Base-by-base conservation (phyloP, 1,140 invertebrate genomes). In the Diorhabda elongata region DNA sequence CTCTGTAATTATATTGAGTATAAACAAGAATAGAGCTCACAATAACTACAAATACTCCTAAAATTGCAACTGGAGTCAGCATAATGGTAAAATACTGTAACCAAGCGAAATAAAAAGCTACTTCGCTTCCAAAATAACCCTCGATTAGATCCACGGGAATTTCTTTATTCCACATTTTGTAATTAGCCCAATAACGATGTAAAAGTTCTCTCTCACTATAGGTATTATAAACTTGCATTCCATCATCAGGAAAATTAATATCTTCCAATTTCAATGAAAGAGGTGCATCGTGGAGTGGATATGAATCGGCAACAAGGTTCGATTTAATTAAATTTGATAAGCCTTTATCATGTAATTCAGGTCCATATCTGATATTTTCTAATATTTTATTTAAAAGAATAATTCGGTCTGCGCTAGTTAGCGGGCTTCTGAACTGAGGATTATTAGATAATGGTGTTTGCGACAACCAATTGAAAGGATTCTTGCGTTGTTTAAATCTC, bases 271-370 rank as follows among this genome's bases (percentile, higher is more conserved):
- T 67, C 45, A 82, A 72, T 69, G 78, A 77, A 70, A 43, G 45
- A 61, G 60, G 73, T 6, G 84, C 85, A 74, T 90, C 88, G 78
- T 91, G 89, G 4, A 90, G 76, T 5, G 89, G 88, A 78, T 84
- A 91, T 3, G 87, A 85, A 59, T 85, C 86, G 11, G 58, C 61
- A 4, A 73, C 45, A 42, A 59, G 56, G 42, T 57, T 47, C 11
- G 57, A 3, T 45, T 57, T 58, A n/a, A 68, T 61, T 57, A 73
- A 52, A 58, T 73, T 70, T 2, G 62, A 44, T 6, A 73, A n/a
- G 3, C 71, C 71, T 64, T 41, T 68, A 26, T 70, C 69, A 42
- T 58, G 11, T 2, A 68, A 58, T 47, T 70, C 60, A 5, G 52
- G 44, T 2, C 63, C 69, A 59, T 68, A 73, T 42, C 67, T 70